Evolutionary conservation across 2,888 invertebrate species (phyloP).

Genomic region (Acrocyrtus sp.): DNA sequence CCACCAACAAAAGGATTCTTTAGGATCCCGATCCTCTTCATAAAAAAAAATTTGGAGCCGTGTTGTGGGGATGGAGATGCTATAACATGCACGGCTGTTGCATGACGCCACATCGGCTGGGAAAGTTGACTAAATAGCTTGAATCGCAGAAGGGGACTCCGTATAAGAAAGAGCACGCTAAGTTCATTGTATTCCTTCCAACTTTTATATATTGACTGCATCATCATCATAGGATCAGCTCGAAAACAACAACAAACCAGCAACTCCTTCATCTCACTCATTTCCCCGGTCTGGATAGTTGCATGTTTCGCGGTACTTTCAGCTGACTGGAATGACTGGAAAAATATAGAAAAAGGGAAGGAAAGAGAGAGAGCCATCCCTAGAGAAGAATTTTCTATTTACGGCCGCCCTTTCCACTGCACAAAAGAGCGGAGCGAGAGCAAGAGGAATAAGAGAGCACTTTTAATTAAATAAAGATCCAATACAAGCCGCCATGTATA

Average conservation of each 20-base stretch:
- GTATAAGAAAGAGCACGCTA: too few species aligned
- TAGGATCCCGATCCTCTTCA: too few species aligned
- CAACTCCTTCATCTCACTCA: too few species aligned
- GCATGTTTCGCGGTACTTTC: slow-evolving; percentile 12
- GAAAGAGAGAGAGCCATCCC: too few species aligned
- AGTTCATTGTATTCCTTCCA: not conserved
- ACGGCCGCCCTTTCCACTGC: not conserved
- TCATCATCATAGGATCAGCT: too few species aligned
- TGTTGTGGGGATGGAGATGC: not conserved
- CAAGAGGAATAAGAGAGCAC: slow-evolving; percentile 18
- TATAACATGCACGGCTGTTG: slow-evolving; percentile 2
- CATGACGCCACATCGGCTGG: not conserved
- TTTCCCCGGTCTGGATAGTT: too few species aligned
- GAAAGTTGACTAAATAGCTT: slow-evolving; percentile 8
- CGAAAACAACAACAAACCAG: too few species aligned
- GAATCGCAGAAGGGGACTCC: slow-evolving; percentile 4
- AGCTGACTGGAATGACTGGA: not conserved
- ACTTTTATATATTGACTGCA: not conserved
- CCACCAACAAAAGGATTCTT: too few species aligned
- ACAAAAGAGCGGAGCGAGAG: too few species aligned
- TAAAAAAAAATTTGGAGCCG: too few species aligned
- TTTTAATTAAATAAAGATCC: slow-evolving; percentile 60
- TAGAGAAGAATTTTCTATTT: slow-evolving; percentile 14
- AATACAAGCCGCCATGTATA: too few species aligned
- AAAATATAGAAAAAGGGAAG: not conserved